Evolutionary conservation across 1,140 invertebrate species (phyloP).

Genomic region (Zelostemma sp.): DNA sequence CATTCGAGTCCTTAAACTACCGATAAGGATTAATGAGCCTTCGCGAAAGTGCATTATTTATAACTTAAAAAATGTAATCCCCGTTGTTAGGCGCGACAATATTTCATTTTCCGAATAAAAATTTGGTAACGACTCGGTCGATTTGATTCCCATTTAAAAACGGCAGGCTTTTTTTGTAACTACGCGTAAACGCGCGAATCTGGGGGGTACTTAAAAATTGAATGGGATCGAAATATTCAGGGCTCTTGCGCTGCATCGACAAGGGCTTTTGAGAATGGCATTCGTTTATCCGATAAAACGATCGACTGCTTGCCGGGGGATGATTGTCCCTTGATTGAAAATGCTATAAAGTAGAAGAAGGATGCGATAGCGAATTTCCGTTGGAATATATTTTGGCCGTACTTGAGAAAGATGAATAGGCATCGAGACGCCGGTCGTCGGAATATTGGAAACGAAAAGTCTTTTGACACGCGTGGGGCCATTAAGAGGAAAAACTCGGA

Average conservation of each 20-base stretch:
- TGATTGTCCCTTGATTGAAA: constrained; percentile 64
- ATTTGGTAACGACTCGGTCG: too few species aligned
- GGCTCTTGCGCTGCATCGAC: constrained; percentile 5
- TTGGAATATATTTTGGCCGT: constrained; percentile 22
- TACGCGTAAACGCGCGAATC: too few species aligned
- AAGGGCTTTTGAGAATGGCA: constrained; percentile 21
- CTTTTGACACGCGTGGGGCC: too few species aligned
- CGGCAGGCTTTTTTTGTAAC: background rate
- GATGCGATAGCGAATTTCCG: constrained; percentile 38
- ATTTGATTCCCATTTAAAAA: constrained; percentile 2
- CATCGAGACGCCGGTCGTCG: constrained; percentile 14
- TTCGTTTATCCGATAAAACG: constrained; percentile 55
- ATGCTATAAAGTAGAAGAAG: constrained; percentile 44
- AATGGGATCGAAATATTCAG: constrained; percentile 3
- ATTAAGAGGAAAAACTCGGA: too few species aligned
- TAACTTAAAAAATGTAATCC: too few species aligned
- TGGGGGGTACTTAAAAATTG: constrained; percentile 2
- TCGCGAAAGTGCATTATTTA: constrained; percentile 8
- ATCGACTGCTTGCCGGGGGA: constrained; percentile 56
- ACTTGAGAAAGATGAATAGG: constrained; percentile 23
- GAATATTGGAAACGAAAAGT: background rate
- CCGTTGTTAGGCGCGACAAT: background rate
- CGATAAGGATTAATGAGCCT: constrained; percentile 7
- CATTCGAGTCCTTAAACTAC: background rate
- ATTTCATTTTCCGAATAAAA: too few species aligned